Evolutionary conservation across 2,113 vertebrate genomes (phyloP), one percentile per base, ranked within the genome.

Genomic region (Micronisus gabar): DNA sequence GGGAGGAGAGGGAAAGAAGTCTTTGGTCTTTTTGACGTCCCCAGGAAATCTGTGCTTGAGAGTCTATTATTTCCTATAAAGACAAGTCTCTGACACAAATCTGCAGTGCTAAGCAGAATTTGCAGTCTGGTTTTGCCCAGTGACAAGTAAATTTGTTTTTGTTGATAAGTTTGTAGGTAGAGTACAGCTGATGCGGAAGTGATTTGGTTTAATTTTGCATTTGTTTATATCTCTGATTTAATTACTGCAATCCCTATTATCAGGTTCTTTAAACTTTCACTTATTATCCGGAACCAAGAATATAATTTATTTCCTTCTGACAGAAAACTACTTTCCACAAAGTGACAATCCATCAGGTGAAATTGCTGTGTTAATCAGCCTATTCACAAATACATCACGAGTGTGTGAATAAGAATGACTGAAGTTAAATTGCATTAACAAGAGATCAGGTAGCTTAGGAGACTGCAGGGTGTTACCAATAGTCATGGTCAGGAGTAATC

Each of bases 181-280:
- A 96, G 52, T 47, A 76, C 93, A 96, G 76, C 80, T 96, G 93
- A 70, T 74, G 36, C 0, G 0, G 80, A 93, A 88, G 91, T 93
- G 9, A 65, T 61, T 43, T 15, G 30, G 4, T 92, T 95, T 93
- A 90, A 94, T 87, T 90, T 93, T 78, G 80, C 36, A 81, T 91
- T 91, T 91, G 72, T 90, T 93, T 95, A 59, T 59, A 36, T 66
- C 48, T 81, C 38, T 83, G 65, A 93, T 92, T 96, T 90, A 94
- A 92, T 94, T 82, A 94, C 68, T 80, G 41, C 56, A 66, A 61
- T 86, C 92, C 56, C n/a, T 84, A 48, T 80, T 94, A 94, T 62
- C 87, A 80, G 41, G 23, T 62, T 62, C 81, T 96, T 87, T 70
- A 95, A 87, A 68, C 76, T 90, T 96, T 66, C 80, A 85, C 34